A percentile compares a stretch with the other conserved stretches of the same genome.
Conservation (phyloP, 2,797 vertebrate genomes). For the Melanogrammus aeglefinus region DNA sequence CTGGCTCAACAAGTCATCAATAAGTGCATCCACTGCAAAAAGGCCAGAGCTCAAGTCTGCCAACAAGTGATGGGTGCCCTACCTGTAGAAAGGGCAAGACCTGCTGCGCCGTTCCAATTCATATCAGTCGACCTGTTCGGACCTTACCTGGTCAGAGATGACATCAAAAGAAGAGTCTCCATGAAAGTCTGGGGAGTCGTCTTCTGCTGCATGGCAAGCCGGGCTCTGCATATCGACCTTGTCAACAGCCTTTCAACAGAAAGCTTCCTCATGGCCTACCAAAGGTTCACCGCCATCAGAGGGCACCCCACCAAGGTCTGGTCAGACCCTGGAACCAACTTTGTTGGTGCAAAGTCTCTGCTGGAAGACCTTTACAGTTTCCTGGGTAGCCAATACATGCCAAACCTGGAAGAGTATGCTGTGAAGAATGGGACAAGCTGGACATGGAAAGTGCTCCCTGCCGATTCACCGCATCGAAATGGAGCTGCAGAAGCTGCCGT, state of each 20-base stretch:
- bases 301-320: slow-evolving; percentile 23
- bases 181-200: slow-evolving; percentile 14
- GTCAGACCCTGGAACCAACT: slow-evolving; percentile 23
- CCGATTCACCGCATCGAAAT: slow-evolving; percentile 17
- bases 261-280: slow-evolving; percentile 23
- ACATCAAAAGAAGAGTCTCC: slow-evolving; percentile 1
- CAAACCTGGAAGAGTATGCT: neutral
- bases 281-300: slow-evolving; percentile 4
- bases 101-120: slow-evolving; percentile 21
- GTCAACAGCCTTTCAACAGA: slow-evolving; percentile 18
- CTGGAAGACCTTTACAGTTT: slow-evolving; percentile 1
- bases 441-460: slow-evolving; percentile 18
- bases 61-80: slow-evolving; percentile 23
- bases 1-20: neutral
- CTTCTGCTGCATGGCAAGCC: no score
- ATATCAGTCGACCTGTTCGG: neutral
- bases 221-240: no score
- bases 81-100: neutral
- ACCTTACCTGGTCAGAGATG: slow-evolving; percentile 20
- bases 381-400: neutral
- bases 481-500: slow-evolving; percentile 25
- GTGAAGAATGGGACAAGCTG: slow-evolving; percentile 19
- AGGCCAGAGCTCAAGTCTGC: slow-evolving; percentile 14
- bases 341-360: slow-evolving; percentile 8
- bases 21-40: neutral